A percentile compares a stretch with the other conserved stretches of the same genome.
Conservation (phyloP, 2,888 invertebrate species). For the Synanthedon formicaeformis region DNA sequence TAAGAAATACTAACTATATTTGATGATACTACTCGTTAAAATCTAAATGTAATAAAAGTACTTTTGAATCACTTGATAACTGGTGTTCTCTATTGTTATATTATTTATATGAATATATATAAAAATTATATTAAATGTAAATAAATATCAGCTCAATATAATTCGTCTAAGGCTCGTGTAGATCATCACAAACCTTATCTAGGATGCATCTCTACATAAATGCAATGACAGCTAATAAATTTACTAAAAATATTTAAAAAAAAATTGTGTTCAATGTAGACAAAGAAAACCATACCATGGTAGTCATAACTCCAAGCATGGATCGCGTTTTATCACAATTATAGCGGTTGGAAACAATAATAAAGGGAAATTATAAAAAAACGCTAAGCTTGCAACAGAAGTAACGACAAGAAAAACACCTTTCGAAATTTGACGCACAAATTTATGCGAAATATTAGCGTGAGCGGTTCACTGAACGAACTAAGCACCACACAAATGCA, state of each 20-base stretch:
- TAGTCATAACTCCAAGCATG: slow-evolving; percentile 71
- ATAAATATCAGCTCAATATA: too few relatives aligned
- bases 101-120: too few relatives aligned
- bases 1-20: too few relatives aligned
- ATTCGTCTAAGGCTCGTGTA: too few relatives aligned
- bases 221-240: not conserved
- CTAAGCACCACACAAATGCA: slow-evolving; percentile 54
- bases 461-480: slow-evolving; percentile 41
- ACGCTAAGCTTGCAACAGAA: slow-evolving; percentile 54
- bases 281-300: slow-evolving; percentile 71
- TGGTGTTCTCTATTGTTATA: too few relatives aligned
- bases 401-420: slow-evolving; percentile 47
- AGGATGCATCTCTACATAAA: not conserved
- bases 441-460: slow-evolving; percentile 1
- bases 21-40: too few relatives aligned
- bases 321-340: slow-evolving; percentile 63
- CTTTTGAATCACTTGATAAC: too few relatives aligned
- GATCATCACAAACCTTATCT: slow-evolving; percentile 1
- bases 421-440: slow-evolving; percentile 48
- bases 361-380: slow-evolving; percentile 32
- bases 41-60: too few relatives aligned
- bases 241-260: not conserved
- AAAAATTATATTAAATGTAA: too few relatives aligned
- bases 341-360: slow-evolving; percentile 42
- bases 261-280: slow-evolving; percentile 32